Conservation (phyloP, 1,140 invertebrate species). For the Psix sp. region DNA sequence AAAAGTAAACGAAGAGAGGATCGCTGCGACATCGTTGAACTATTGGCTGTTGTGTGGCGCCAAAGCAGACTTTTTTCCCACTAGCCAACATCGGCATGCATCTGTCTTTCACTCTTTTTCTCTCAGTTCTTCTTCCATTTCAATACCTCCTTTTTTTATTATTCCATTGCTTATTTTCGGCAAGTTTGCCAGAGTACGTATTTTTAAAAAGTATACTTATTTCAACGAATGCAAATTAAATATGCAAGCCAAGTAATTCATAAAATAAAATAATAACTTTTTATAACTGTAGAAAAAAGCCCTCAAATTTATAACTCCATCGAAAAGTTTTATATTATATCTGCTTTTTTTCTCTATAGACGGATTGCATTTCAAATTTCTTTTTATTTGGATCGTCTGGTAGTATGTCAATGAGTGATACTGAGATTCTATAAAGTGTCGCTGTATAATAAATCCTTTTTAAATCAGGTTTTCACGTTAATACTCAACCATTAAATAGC, state of each 20-base stretch:
- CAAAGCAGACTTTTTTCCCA: conserved; percentile 44
- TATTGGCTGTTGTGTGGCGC: conserved; percentile 47
- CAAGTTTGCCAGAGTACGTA: conserved; percentile 18
- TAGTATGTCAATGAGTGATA: no score
- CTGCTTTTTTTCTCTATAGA: no score
- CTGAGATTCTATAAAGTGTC: no score
- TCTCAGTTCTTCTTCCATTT: conserved; percentile 15
- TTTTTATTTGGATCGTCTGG: no score
- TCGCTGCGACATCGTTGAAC: conserved; percentile 15
- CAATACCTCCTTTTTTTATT: conserved; percentile 39
- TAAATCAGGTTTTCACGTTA: conserved; percentile 36
- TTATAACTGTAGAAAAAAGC: no score
- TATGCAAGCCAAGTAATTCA: no score
- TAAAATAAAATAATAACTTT: no score
- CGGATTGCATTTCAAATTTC: no score
- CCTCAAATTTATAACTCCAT: no score
- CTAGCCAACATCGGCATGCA: conserved; percentile 24
- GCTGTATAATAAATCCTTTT: no score
- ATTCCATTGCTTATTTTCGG: conserved; percentile 44
- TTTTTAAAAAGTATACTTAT: conserved; percentile 45
- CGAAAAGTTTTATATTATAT: no score
- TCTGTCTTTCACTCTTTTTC: conserved; percentile 17
- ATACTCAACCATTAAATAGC: conserved; percentile 36
- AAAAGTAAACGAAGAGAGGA: conserved; percentile 20
- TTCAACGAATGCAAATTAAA: conserved; percentile 47